phyloP scores from a whole-genome alignment of 2,888 invertebrate species.

The Holacanthella duospinosa region DNA sequence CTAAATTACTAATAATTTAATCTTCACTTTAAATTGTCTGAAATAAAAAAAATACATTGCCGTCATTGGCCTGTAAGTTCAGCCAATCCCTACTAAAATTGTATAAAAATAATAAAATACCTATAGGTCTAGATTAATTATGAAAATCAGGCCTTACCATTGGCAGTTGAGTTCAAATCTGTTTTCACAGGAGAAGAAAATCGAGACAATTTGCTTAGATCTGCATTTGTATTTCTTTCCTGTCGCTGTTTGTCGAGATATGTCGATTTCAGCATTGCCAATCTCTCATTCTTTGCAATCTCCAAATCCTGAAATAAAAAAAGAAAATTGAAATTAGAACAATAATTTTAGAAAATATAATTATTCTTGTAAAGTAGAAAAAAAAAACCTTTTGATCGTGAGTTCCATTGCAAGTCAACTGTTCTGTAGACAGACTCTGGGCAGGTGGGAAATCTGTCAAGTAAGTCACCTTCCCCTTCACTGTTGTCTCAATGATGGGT shows the following conservation, averaged over 20 bases:
- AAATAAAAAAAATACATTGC: too few relatives aligned
- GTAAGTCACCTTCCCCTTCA: slow-evolving; percentile 36
- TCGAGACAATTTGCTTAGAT: neutral
- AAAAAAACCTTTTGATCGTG: neutral
- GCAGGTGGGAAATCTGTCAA: slow-evolving; percentile 34
- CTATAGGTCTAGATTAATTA: too few relatives aligned
- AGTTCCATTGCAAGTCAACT: slow-evolving; percentile 1
- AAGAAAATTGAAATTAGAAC: slow-evolving; percentile 2
- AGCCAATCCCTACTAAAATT: too few relatives aligned
- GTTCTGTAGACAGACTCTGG: slow-evolving; percentile 16
- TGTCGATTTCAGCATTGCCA: slow-evolving; percentile 37
- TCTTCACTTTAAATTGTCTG: too few relatives aligned
- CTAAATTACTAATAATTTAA: too few relatives aligned
- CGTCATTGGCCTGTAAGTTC: too few relatives aligned
- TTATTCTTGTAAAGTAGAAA: neutral
- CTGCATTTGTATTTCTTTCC: slow-evolving; percentile 3
- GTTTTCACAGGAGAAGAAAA: neutral
- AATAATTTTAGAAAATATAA: neutral
- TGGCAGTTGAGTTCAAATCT: neutral
- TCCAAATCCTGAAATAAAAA: slow-evolving; percentile 26
- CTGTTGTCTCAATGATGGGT: slow-evolving; percentile 31
- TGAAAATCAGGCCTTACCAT: neutral
- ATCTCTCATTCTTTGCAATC: slow-evolving; percentile 36
- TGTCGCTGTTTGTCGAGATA: slow-evolving; percentile 32
- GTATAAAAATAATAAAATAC: neutral